Base-by-base conservation (phyloP, 2,888 invertebrate genomes). In the Melinopterus prodromus region DNA sequence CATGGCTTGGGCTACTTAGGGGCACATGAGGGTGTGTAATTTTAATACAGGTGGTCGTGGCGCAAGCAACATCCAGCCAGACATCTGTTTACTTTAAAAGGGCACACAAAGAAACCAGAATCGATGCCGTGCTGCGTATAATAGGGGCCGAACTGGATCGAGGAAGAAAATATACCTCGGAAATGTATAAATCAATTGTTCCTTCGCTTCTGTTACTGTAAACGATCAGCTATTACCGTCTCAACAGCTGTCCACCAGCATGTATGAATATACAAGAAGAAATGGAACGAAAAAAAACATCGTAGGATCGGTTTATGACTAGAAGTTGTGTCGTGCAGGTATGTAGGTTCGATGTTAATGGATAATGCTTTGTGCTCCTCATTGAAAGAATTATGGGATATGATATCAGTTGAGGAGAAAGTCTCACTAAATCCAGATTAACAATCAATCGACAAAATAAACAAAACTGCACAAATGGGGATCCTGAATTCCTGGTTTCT, bases 21-120 rank as follows among this genome's bases (percentile, higher is more conserved):
- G 53, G 53, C 53, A 7, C 12, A 53, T 53, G 53, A 53, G 53
- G 53, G 53, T 53, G 53, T 53, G 53, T 53, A 53, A 53, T 53
- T 53, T 53, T 53, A 53, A 53, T 53, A 53, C 53, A 53, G 53
- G 53, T 53, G 53, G 53, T 53, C 53, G 53, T 53, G 53, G 53
- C 53, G 53, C 53, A 53, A 53, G 53, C 53, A 53, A 53, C 53
- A 53, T 53, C 53, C 53, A 53, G 53, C 9, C 12, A 7, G 53
- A 53, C 53, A 53, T 53, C 53, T 53, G 53, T 53, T 53, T 53
- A 53, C 53, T 53, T 53, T 53, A 53, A 53, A 53, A 53, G 53
- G 53, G 53, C 53, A 53, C 53, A 53, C 53, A 53, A 53, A 53
- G 53, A 53, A 53, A 53, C 53, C 9, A 53, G 53, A 53, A 53